phyloP scores from a whole-genome alignment of 2,888 invertebrate genomes.

The Pyrrhosoma nymphula region DNA sequence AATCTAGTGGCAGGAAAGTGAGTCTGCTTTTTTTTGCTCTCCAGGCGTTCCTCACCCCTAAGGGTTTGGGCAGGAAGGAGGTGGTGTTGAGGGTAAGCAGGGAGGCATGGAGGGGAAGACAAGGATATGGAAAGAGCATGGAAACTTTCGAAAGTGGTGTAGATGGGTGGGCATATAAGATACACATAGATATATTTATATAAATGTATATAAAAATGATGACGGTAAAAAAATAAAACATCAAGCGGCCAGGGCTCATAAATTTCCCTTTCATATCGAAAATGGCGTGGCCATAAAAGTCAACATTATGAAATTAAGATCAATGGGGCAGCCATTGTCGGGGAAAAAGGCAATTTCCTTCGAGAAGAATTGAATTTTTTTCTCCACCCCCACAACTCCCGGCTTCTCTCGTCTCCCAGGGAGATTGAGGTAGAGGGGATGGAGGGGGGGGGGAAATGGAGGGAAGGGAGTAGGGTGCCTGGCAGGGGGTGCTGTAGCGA shows the following conservation, averaged over 20 bases:
- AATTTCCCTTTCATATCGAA: conserved; percentile 36
- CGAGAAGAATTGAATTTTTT: conserved; percentile 39
- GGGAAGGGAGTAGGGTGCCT: background rate
- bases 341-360: conserved; percentile 39
- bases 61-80: too few species aligned
- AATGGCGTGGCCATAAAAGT: conserved; percentile 31
- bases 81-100: background rate
- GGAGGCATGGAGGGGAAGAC: background rate
- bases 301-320: conserved; percentile 39
- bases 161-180: background rate
- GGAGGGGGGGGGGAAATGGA: background rate
- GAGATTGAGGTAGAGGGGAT: background rate
- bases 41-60: too few species aligned
- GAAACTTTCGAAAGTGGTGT: background rate
- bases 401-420: background rate
- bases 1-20: too few species aligned
- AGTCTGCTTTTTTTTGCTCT: too few species aligned
- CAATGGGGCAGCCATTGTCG: conserved; percentile 36
- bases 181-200: background rate
- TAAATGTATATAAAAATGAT: background rate
- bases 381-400: background rate
- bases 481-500: background rate
- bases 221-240: background rate
- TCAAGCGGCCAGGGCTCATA: background rate
- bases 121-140: background rate